Evolutionary conservation across 2,113 vertebrate species (phyloP).

Genomic region (Sander lucioperca): DNA sequence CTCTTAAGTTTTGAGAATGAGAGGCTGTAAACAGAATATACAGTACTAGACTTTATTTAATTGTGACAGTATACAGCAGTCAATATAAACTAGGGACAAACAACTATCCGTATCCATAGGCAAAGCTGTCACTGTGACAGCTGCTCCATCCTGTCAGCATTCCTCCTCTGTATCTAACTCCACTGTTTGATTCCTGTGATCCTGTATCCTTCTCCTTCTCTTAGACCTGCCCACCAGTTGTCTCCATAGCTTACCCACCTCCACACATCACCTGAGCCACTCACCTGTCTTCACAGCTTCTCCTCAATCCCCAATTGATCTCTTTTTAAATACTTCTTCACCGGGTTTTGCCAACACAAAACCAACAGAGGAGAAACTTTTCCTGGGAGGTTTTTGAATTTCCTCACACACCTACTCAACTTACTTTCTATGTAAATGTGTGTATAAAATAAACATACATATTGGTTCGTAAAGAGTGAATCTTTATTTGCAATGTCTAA

Average conservation of each 20-base stretch:
- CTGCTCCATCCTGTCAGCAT: neutral
- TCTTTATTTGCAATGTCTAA: neutral
- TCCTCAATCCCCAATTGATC: slow-evolving; percentile 12
- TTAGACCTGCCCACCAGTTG: slow-evolving; percentile 1
- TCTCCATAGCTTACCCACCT: neutral
- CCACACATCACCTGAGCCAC: slow-evolving; percentile 34
- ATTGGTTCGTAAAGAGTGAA: neutral
- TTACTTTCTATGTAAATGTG: neutral
- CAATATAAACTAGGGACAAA: neutral
- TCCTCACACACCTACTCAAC: slow-evolving; percentile 31
- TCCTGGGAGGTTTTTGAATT: slow-evolving; percentile 27
- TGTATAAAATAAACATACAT: neutral
- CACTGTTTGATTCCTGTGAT: slow-evolving; percentile 16
- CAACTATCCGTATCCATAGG: neutral
- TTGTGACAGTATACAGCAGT: neutral
- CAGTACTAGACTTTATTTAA: neutral
- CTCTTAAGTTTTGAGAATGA: neutral
- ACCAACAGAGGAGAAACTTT: neutral
- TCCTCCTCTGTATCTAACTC: neutral
- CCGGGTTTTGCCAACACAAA: slow-evolving; percentile 22
- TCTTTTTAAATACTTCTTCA: slow-evolving; percentile 11
- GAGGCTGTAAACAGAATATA: neutral
- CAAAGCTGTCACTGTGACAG: neutral
- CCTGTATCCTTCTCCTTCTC: neutral
- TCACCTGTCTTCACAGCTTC: slow-evolving; percentile 30